Conservation (phyloP, 1,140 invertebrate genomes). For the Lepeophtheirus salmonis region DNA sequence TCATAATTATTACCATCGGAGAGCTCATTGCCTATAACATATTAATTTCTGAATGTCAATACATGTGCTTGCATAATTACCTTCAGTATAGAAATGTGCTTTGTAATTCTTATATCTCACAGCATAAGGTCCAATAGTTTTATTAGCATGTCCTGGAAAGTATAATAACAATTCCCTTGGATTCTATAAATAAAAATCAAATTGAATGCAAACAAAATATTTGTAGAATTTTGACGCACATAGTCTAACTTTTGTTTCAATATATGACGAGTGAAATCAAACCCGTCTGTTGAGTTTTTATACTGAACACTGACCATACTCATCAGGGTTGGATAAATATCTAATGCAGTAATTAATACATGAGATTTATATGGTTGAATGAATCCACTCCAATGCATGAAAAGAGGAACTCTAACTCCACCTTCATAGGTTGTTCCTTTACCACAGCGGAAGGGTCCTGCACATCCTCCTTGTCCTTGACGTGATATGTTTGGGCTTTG, state of each 20-base stretch:
- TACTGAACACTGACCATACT: too few species aligned
- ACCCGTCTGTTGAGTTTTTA: too few species aligned
- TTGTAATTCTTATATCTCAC: neutral
- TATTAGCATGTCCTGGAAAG: neutral
- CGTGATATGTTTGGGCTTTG: neutral
- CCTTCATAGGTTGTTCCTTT: slow-evolving; percentile 18
- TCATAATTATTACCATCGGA: neutral
- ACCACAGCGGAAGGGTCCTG: slow-evolving; percentile 11
- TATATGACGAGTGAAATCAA: too few species aligned
- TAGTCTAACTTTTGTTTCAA: too few species aligned
- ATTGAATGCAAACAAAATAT: neutral
- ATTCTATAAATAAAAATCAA: neutral
- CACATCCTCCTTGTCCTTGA: slow-evolving; percentile 14
- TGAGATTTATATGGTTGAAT: neutral
- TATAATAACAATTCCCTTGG: neutral
- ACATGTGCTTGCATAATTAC: too few species aligned
- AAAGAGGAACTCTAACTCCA: slow-evolving; percentile 1
- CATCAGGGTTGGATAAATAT: slow-evolving; percentile 11
- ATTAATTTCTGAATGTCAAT: too few species aligned
- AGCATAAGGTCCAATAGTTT: neutral
- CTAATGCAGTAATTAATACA: slow-evolving; percentile 2
- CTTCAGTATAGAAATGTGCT: neutral
- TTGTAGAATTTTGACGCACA: too few species aligned
- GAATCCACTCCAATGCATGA: slow-evolving; percentile 1
- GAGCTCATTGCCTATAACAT: too few species aligned